Conservation (phyloP, 2,113 vertebrate species). For the Callocephalon fimbriatum region DNA sequence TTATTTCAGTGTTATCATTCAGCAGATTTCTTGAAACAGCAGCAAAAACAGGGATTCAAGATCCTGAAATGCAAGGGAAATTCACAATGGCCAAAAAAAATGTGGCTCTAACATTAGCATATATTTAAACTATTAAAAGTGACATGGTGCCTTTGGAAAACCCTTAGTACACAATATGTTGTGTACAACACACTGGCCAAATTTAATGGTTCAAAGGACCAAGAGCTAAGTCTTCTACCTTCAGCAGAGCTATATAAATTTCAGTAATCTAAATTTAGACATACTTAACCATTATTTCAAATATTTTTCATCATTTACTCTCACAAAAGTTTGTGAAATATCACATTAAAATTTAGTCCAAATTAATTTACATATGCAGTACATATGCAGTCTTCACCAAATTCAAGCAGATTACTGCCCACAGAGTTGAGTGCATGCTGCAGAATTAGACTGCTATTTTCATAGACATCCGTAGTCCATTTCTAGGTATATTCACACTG, state of each 20-base stretch:
- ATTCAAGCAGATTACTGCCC: not conserved
- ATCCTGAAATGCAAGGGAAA: not conserved
- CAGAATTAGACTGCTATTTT: conserved; percentile 7
- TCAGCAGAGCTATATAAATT: not conserved
- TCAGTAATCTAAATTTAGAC: not conserved
- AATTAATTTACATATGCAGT: not conserved
- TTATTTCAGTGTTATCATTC: not conserved
- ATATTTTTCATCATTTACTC: not conserved
- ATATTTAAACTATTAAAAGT: not conserved
- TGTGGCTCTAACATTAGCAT: not conserved
- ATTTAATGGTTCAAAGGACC: not conserved
- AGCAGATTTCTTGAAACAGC: not conserved
- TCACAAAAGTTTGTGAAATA: not conserved
- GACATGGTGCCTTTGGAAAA: not conserved
- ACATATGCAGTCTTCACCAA: not conserved
- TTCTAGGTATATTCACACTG: not conserved
- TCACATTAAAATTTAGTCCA: not conserved
- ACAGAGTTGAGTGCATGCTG: not conserved
- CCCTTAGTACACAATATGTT: not conserved
- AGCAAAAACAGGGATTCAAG: not conserved
- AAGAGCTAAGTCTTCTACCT: not conserved
- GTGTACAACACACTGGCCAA: not conserved
- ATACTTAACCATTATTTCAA: not conserved
- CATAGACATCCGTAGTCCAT: not conserved
- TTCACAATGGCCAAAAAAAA: not conserved